Percentiles rank a stretch among this genome's conserved stretches.
These are phyloP conservation scores for Sphaerophoria taeniata DNA, from an alignment of 2,888 invertebrate genomes.

Conservation along the genomic window DNA sequence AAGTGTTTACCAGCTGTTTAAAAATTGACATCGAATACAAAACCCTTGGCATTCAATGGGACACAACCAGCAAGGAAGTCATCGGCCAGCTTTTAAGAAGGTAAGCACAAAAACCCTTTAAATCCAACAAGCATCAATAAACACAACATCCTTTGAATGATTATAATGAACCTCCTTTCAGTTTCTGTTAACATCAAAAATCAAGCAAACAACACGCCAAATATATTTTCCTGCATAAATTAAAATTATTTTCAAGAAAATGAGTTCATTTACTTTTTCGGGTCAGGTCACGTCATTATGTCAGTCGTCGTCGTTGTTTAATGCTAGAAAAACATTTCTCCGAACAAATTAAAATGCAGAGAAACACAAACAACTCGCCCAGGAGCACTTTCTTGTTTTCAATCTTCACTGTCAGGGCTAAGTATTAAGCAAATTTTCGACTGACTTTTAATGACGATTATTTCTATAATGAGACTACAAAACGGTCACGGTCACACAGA, in stretches of 20 bases:
- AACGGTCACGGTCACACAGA: no score
- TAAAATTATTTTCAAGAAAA: background rate
- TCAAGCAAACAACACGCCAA: background rate
- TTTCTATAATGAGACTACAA: no score
- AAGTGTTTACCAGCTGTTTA: slow-evolving; percentile 94
- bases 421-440: background rate
- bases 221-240: slow-evolving; percentile 6
- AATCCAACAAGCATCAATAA: background rate
- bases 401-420: background rate
- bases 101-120: slow-evolving; percentile 82
- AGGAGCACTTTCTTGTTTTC: no score
- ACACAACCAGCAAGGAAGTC: slow-evolving; percentile 94
- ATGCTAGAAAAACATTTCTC: background rate
- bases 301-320: background rate
- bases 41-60: slow-evolving; percentile 94
- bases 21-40: slow-evolving; percentile 98
- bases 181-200: background rate
- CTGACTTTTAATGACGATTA: background rate
- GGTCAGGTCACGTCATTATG: background rate
- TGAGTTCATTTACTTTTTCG: background rate
- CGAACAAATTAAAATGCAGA: background rate
- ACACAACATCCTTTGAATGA: background rate
- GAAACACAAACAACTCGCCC: background rate
- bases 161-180: background rate
- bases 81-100: slow-evolving; percentile 93